phyloP scores from a whole-genome alignment of 2,888 invertebrate genomes.

The Xanthorhoe spadicearia region DNA sequence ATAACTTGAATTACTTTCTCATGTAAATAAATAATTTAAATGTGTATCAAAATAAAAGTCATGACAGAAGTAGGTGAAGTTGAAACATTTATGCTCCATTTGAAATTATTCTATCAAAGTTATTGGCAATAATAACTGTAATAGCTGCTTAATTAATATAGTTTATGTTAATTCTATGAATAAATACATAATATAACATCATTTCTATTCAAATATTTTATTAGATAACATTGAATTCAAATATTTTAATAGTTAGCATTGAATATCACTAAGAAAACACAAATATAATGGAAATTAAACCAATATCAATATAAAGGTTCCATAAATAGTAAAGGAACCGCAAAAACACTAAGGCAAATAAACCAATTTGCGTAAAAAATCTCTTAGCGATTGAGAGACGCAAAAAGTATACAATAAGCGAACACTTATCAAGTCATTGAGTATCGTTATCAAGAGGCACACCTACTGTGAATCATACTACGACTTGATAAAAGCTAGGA shows the following conservation, averaged over 20 bases:
- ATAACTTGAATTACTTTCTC: neutral
- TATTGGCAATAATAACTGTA: conserved; percentile 6
- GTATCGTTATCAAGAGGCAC: conserved; percentile 50
- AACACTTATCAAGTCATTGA: conserved; percentile 53
- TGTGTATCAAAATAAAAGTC: neutral
- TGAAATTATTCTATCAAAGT: conserved; percentile 17
- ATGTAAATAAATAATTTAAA: conserved; percentile 3
- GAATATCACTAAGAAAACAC: neutral
- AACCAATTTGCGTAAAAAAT: conserved; percentile 41
- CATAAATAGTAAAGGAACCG: conserved; percentile 4
- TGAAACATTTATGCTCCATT: conserved; percentile 12
- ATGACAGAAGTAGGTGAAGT: conserved; percentile 14
- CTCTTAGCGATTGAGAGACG: conserved; percentile 37
- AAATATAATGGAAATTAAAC: too few species aligned
- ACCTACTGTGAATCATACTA: conserved; percentile 51
- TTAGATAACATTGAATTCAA: neutral
- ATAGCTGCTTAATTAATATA: conserved; percentile 6
- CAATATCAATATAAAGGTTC: too few species aligned
- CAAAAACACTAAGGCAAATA: conserved; percentile 27
- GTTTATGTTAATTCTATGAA: conserved; percentile 20
- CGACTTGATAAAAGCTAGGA: conserved; percentile 28
- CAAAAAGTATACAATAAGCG: conserved; percentile 50
- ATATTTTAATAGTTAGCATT: conserved; percentile 7
- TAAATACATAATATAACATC: conserved; percentile 5
- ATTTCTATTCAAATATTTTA: conserved; percentile 16